Evolutionary conservation across 2,113 vertebrate species (phyloP), one percentile per base, ranked within the genome.

Genomic region (Perccottus glenii): DNA sequence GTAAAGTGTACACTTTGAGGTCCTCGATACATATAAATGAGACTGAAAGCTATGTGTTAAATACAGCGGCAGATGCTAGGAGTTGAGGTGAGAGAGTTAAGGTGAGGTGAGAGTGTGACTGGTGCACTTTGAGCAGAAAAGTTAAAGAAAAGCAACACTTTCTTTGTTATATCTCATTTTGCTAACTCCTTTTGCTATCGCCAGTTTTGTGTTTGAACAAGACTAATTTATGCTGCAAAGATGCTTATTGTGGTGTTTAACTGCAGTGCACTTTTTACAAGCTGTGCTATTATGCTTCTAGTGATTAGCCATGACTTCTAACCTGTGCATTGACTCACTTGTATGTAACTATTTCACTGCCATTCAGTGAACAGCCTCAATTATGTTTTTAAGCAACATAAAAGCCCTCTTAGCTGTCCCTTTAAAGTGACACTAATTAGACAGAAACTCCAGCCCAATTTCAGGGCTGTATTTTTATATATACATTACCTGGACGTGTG

Each of bases 391-490:
- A 85, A 61, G 60, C n/a, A 40, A 75, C 68, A 80, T 83, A 87
- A 87, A 85, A 81, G 72, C 78, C 73, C 68, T 81, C 19, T 59
- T 35, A 56, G 59, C 73, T 43, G 67, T 78, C 74, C 67, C 59
- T 78, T 68, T 64, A 77, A 81, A 82, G 80, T 42, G 70, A 82
- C 77, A 76, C 76, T 90, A 89, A 92, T 91, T 88, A 88, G 77
- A 82, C 27, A 5, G 47, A 71, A 74, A 71, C 77, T 55, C 60
- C 19, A 81, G 55, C 65, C 70, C 75, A 77, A 77, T 55, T 1
- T 27, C 19, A 55, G 69, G 45, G 15, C 12, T 35, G 46, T 50
- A 77, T 82, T 77, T 83, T 47, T 68, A 78, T 73, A 50, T 16
- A 74, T 69, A 51, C 53, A 52, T 80, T 72, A 74, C 72, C 51